Percentiles rank a stretch among this genome's conserved stretches.
Evolutionary conservation across 2,113 vertebrate genomes (phyloP).

Genomic region (Paraplagusia blochii): DNA sequence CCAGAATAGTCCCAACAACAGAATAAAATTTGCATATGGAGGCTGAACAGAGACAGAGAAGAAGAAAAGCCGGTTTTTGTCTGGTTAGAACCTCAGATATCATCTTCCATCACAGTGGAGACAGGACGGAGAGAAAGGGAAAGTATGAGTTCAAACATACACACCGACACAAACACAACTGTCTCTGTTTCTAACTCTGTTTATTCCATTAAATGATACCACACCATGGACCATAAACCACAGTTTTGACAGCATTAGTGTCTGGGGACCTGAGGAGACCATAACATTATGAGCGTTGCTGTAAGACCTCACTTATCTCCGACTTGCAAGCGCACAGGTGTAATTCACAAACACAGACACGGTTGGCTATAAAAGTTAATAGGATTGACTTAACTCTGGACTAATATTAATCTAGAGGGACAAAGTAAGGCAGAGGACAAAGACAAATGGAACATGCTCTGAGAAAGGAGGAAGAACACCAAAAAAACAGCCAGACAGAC

Average conservation of each 20-base stretch:
- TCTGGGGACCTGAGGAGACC: slow-evolving; percentile 46
- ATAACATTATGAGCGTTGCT: slow-evolving; percentile 52
- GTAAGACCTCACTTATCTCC: slow-evolving; percentile 46
- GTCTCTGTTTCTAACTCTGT: slow-evolving; percentile 36
- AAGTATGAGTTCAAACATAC: background rate
- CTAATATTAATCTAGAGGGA: slow-evolving; percentile 45
- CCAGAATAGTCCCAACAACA: too few relatives aligned
- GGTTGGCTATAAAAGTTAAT: slow-evolving; percentile 56
- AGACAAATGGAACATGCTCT: slow-evolving; percentile 26
- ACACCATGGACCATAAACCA: slow-evolving; percentile 25
- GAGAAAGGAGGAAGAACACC: slow-evolving; percentile 41
- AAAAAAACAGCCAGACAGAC: slow-evolving; percentile 36
- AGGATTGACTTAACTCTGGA: slow-evolving; percentile 22
- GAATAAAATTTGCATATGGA: too few relatives aligned
- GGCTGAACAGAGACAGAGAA: background rate
- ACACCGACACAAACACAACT: background rate
- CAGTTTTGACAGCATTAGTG: slow-evolving; percentile 29
- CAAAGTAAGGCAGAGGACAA: slow-evolving; percentile 29
- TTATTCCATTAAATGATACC: slow-evolving; percentile 54
- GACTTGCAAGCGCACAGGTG: slow-evolving; percentile 35
- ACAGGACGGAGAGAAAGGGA: background rate
- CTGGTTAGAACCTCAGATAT: slow-evolving; percentile 9
- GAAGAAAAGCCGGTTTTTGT: slow-evolving; percentile 7
- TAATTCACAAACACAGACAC: slow-evolving; percentile 47
- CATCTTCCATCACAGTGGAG: slow-evolving; percentile 3